A percentile compares a stretch with the other conserved stretches of the same genome.
Evolutionary conservation across 1,140 invertebrate genomes (phyloP).

Genomic region (Listronotus bonariensis): DNA sequence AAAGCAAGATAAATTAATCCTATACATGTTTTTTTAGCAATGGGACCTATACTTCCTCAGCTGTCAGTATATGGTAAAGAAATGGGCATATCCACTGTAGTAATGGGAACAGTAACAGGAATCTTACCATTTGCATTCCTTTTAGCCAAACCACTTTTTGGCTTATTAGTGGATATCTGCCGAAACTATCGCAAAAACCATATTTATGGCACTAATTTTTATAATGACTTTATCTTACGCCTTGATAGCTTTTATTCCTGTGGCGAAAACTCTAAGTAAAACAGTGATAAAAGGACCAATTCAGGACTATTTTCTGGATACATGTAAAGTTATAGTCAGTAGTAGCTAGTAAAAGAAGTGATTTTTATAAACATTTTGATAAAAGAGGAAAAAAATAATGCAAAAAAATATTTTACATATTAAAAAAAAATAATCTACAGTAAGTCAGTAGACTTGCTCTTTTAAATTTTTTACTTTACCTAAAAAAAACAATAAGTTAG

Average conservation of each 20-base stretch:
- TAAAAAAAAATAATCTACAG: too few relatives aligned
- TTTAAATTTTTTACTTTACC: too few relatives aligned
- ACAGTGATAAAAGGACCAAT: constrained; percentile 20
- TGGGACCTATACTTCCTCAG: constrained; percentile 77
- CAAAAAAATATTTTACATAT: too few relatives aligned
- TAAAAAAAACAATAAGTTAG: too few relatives aligned
- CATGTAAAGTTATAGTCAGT: constrained; percentile 55
- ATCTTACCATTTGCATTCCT: constrained; percentile 73
- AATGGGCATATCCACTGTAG: constrained; percentile 70
- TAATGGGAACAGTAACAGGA: constrained; percentile 74
- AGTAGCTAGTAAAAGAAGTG: constrained; percentile 18
- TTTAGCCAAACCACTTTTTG: constrained; percentile 72
- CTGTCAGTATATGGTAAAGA: constrained; percentile 75
- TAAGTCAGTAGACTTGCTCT: too few relatives aligned
- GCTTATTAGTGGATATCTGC: constrained; percentile 69
- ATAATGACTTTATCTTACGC: constrained; percentile 66
- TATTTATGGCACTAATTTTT: constrained; percentile 69
- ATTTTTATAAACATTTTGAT: constrained; percentile 7
- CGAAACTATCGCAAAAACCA: constrained; percentile 66
- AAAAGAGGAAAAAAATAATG: background rate
- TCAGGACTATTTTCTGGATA: constrained; percentile 38
- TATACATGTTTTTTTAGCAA: constrained; percentile 61
- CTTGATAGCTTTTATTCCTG: constrained; percentile 68
- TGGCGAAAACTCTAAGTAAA: constrained; percentile 47
- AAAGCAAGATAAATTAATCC: too few relatives aligned